These are phyloP conservation scores for Dryobota labecula DNA, from an alignment of 2,888 invertebrate genomes.

Conservation along the genomic window DNA sequence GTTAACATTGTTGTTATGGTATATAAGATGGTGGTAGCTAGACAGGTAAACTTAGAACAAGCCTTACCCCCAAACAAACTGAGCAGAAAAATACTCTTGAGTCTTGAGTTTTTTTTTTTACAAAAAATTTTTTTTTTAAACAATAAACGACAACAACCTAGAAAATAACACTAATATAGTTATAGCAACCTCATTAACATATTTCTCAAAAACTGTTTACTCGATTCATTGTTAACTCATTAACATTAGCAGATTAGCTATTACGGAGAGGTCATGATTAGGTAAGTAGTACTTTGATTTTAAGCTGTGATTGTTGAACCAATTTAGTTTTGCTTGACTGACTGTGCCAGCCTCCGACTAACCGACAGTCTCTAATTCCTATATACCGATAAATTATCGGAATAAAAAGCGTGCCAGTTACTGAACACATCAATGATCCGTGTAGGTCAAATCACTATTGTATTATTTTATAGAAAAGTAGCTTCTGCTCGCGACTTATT, in stretches of 20 bases:
- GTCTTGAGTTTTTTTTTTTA: too few species aligned
- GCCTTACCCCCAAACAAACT: too few species aligned
- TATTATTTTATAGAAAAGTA: too few species aligned
- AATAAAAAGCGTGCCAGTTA: conserved; percentile 9
- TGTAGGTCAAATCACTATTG: background rate
- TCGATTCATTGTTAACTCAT: background rate
- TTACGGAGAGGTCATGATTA: background rate
- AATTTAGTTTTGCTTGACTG: conserved; percentile 21
- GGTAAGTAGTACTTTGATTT: background rate
- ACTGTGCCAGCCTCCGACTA: background rate
- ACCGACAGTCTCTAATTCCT: conserved; percentile 6
- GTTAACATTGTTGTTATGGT: too few species aligned
- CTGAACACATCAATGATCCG: conserved; percentile 3
- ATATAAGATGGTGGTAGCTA: too few species aligned
- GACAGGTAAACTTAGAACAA: too few species aligned
- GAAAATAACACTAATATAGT: too few species aligned
- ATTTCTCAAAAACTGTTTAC: background rate
- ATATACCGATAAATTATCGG: conserved; percentile 6
- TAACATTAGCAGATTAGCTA: background rate
- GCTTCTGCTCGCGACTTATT: too few species aligned
- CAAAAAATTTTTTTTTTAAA: too few species aligned
- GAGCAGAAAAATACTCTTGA: too few species aligned
- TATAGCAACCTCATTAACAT: background rate
- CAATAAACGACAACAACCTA: too few species aligned
- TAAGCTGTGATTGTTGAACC: background rate